Conservation (phyloP, 2,888 invertebrate genomes). For the Drosophila rellima region DNA sequence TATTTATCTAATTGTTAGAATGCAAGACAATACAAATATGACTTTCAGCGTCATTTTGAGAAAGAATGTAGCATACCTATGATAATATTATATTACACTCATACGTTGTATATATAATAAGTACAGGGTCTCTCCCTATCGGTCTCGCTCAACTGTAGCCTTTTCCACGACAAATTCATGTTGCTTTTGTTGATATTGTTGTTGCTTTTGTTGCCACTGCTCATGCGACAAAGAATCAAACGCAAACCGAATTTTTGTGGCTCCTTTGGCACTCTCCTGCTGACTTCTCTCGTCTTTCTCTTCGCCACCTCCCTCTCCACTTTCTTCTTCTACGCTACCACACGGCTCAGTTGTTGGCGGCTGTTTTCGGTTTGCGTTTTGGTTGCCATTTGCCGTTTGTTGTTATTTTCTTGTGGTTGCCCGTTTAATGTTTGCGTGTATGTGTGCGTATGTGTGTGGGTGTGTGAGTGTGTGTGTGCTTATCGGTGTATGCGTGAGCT, state of each 20-base stretch:
- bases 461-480: conserved; percentile 7
- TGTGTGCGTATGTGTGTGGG: conserved; percentile 12
- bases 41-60: too few species aligned
- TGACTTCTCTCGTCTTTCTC: neutral
- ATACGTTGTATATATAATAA: neutral
- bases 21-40: too few species aligned
- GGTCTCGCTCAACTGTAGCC: neutral
- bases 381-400: conserved; percentile 63
- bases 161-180: neutral
- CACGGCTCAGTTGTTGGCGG: conserved; percentile 34
- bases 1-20: too few species aligned
- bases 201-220: conserved; percentile 30
- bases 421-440: conserved; percentile 36
- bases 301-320: neutral
- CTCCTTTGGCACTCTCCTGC: conserved; percentile 48
- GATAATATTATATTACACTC: too few species aligned
- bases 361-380: conserved; percentile 63
- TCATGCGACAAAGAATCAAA: conserved; percentile 73
- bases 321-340: conserved; percentile 1
- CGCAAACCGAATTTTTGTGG: conserved; percentile 78
- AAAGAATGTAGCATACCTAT: too few species aligned
- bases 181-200: conserved; percentile 11
- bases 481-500: conserved; percentile 27
- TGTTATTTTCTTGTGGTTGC: conserved; percentile 53
- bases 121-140: neutral